phyloP scores from a whole-genome alignment of 2,113 vertebrate genomes.

The Phaethornis superciliosus region DNA sequence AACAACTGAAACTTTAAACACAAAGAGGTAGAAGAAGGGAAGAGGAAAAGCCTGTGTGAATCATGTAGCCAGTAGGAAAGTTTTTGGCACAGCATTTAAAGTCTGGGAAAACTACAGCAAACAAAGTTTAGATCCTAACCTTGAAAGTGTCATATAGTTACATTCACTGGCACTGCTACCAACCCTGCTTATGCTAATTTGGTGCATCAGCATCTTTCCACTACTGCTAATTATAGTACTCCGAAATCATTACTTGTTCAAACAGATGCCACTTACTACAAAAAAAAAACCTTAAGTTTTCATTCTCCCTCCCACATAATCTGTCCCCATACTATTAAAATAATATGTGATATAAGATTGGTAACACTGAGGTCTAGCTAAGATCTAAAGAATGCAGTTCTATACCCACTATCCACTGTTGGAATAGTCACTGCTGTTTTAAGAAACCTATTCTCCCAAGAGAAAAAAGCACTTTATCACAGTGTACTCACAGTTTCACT shows the following conservation, averaged over 20 bases:
- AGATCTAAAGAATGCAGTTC: not conserved
- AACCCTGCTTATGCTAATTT: not conserved
- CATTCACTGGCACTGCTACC: not conserved
- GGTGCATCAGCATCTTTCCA: not conserved
- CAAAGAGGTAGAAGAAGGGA: not conserved
- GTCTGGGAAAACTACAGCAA: not conserved
- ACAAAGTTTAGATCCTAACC: not conserved
- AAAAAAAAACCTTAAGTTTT: not conserved
- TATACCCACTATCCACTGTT: fast-evolving
- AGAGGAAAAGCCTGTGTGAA: not conserved
- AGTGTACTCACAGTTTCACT: not conserved
- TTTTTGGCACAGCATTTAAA: not conserved
- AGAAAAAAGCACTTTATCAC: not conserved
- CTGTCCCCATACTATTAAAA: not conserved
- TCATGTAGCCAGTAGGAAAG: not conserved
- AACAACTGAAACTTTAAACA: not conserved
- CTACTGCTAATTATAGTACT: not conserved
- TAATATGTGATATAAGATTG: not conserved
- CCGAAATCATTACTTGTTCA: not conserved
- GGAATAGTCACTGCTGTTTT: not conserved
- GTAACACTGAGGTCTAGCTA: not conserved
- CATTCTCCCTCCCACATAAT: not conserved
- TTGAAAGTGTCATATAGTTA: not conserved
- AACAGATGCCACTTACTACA: not conserved
- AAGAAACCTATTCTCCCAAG: not conserved